Base-by-base conservation (phyloP, 2,888 invertebrate genomes). In the Desoria tigrina region DNA sequence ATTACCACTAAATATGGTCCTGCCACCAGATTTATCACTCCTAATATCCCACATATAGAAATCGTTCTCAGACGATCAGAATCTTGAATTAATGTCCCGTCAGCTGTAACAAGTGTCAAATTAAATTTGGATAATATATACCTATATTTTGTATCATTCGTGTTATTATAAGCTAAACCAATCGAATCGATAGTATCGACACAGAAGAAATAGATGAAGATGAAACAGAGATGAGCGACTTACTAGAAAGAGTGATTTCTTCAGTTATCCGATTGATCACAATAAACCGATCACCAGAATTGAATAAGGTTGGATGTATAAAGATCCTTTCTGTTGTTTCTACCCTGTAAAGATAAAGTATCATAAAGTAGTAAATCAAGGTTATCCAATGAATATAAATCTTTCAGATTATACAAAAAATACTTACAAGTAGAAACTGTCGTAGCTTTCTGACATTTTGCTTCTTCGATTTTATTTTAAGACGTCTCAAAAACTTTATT, bases 251-350 rank as follows among this genome's bases (percentile, higher is more conserved):
- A 73, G 83, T 82, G 66, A 89, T 86, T 78, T 88, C 88, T 76
- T 88, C 87, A 71, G 87, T 87, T 64, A 90, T 84, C 78, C 95
- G 84, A 80, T 96, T 94, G 77, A 96, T 91, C 60, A 92, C 85
- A 76, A 96, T 82, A 65, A 93, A 81, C 79, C 92, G 89, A 76
- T 86, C 86, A 23, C 86, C 85, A 74, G 86, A 85, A 55, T 86
- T 84, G 71, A 87, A 86, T 16, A 61, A 60, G 21, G 63, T 28
- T 1, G 94, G 91, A 81, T 93, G 92, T 74, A 95, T 84, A 78
- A 88, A 90, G 81, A 94, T 93, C 80, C 90, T 90, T 77, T 95
- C 94, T 58, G 90, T 86, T n/a, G 93, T 92, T 72, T 88, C 88
- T 77, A 92, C 92, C 76, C 91, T 92, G 78, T 65, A 83, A 83